A percentile compares a stretch with the other conserved stretches of the same genome.
These are phyloP conservation scores for Sicus ferrugineus DNA, from an alignment of 2,888 invertebrate species.

Conservation along the genomic window DNA sequence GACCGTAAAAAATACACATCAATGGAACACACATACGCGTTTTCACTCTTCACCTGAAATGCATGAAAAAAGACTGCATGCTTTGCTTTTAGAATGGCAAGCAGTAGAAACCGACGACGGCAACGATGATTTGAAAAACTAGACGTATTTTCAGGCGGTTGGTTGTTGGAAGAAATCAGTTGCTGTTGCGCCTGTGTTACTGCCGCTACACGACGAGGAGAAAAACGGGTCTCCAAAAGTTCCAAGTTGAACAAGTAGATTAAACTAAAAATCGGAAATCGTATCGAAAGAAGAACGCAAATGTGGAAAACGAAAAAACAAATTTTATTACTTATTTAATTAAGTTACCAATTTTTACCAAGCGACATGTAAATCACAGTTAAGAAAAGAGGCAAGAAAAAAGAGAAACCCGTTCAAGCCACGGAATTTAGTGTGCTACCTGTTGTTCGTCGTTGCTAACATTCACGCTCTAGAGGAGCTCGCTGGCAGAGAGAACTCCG, in stretches of 20 bases:
- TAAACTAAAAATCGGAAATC: too few relatives aligned
- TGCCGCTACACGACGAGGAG: conserved; percentile 11
- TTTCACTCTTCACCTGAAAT: conserved; percentile 24
- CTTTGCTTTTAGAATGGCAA: conserved; percentile 4
- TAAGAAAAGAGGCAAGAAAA: not conserved
- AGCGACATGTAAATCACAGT: not conserved
- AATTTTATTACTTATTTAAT: too few relatives aligned
- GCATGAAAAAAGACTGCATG: conserved; percentile 19
- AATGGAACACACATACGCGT: not conserved
- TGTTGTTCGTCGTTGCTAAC: not conserved
- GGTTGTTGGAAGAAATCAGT: conserved; percentile 42
- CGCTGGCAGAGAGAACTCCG: not conserved
- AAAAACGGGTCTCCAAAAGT: too few relatives aligned
- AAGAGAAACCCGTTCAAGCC: not conserved
- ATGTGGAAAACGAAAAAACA: not conserved
- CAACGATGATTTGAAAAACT: conserved; percentile 21
- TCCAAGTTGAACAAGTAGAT: too few relatives aligned
- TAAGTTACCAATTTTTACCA: not conserved
- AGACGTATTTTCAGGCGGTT: conserved; percentile 25
- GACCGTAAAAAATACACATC: not conserved
- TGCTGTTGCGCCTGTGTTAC: conserved; percentile 45
- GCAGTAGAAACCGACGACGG: not conserved
- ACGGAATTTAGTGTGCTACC: not conserved
- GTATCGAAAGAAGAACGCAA: not conserved
- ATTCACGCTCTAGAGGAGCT: not conserved